phyloP scores from a whole-genome alignment of 2,888 invertebrate genomes.

The Netelia melanura region DNA sequence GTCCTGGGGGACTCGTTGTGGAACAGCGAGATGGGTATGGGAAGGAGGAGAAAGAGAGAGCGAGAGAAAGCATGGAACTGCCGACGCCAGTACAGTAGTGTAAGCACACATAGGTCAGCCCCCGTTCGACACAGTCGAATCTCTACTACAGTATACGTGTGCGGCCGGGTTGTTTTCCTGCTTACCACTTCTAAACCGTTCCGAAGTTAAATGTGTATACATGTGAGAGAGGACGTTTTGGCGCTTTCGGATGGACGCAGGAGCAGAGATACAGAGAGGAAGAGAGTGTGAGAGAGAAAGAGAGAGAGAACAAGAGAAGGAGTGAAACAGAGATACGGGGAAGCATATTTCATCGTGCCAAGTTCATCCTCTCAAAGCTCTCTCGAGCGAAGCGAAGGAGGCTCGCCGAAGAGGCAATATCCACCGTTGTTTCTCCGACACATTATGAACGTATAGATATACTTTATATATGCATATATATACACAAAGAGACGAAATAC shows the following conservation, averaged over 20 bases:
- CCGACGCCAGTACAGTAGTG: slow-evolving; percentile 21
- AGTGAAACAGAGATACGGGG: slow-evolving; percentile 38
- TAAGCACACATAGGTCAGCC: slow-evolving; percentile 17
- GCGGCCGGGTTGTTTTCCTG: not conserved
- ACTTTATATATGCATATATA: not conserved
- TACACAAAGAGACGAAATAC: slow-evolving; percentile 23
- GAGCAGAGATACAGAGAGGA: not conserved
- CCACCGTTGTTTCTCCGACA: slow-evolving; percentile 49
- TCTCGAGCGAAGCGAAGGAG: slow-evolving; percentile 49
- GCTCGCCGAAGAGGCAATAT: slow-evolving; percentile 62
- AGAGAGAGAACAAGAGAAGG: not conserved
- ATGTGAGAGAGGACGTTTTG: slow-evolving; percentile 31
- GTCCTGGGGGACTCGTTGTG: slow-evolving; percentile 61
- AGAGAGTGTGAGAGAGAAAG: slow-evolving; percentile 5
- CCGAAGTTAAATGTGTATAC: slow-evolving; percentile 14
- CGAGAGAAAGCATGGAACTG: slow-evolving; percentile 4
- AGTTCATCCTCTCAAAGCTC: slow-evolving; percentile 64
- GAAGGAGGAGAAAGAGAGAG: not conserved
- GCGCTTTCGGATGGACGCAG: slow-evolving; percentile 3
- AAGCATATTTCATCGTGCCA: slow-evolving; percentile 69
- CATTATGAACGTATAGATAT: slow-evolving; percentile 16
- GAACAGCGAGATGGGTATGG: not conserved
- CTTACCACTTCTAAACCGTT: slow-evolving; percentile 1
- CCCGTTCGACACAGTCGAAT: slow-evolving; percentile 42
- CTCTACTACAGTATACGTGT: slow-evolving; percentile 9